A percentile compares a stretch with the other conserved stretches of the same genome.
phyloP scores from a whole-genome alignment of 37 sponge, comb jelly and placozoan genomes.

The Crambe crambe region DNA sequence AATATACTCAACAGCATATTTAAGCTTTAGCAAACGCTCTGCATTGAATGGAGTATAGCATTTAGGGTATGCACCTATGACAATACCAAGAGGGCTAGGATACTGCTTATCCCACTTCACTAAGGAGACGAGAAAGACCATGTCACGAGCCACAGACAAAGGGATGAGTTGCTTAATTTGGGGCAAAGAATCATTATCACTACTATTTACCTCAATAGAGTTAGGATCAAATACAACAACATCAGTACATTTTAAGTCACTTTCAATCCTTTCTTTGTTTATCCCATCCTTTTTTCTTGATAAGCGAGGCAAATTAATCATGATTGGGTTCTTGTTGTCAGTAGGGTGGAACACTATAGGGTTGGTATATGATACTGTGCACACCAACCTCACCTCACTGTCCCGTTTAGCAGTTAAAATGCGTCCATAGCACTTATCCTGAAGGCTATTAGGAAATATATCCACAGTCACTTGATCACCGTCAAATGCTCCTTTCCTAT shows the following conservation, averaged over 20 bases:
- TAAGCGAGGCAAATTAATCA: constrained; percentile 64
- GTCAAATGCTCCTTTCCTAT: constrained; percentile 69
- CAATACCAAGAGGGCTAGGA: constrained; percentile 36
- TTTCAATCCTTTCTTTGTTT: not conserved
- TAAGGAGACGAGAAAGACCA: constrained; percentile 44
- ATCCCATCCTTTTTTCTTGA: constrained; percentile 10
- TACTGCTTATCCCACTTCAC: constrained; percentile 20
- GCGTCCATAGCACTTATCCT: constrained; percentile 31
- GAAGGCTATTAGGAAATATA: constrained; percentile 10
- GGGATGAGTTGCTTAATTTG: constrained; percentile 57
- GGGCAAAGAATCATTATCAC: constrained; percentile 18
- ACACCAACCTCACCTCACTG: constrained; percentile 33
- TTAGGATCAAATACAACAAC: constrained; percentile 51
- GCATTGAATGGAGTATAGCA: constrained; percentile 20
- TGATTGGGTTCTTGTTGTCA: constrained; percentile 40
- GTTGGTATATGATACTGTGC: constrained; percentile 40
- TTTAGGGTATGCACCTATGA: constrained; percentile 24
- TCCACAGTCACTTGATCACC: constrained; percentile 53
- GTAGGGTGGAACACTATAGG: constrained; percentile 57
- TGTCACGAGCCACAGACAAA: constrained; percentile 30
- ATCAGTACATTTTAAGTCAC: constrained; percentile 13
- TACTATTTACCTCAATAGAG: not conserved
- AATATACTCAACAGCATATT: constrained; percentile 2
- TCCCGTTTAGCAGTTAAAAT: constrained; percentile 31
- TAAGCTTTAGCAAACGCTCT: constrained; percentile 17